phyloP scores from a whole-genome alignment of 2,888 invertebrate genomes.

The Invenusta paracnida region DNA sequence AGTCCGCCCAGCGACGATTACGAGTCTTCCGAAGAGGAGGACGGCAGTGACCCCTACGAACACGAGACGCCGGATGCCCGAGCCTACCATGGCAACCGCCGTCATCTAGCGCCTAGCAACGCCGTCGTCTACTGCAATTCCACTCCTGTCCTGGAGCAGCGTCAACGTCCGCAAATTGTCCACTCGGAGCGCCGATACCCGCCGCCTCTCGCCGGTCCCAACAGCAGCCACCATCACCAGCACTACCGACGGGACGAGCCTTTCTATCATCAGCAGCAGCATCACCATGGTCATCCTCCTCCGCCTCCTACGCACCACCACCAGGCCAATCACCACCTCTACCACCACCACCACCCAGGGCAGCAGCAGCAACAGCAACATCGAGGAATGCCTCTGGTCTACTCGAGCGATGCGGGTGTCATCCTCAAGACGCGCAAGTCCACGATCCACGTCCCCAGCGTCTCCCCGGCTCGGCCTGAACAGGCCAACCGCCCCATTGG shows the following conservation, averaged over 20 bases:
- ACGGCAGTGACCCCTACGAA: background rate
- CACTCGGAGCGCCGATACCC: background rate
- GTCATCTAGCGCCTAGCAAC: background rate
- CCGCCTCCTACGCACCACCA: background rate
- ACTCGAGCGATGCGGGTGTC: background rate
- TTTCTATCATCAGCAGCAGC: too few relatives aligned
- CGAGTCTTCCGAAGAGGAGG: background rate
- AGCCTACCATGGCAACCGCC: too few relatives aligned
- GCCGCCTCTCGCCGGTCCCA: background rate
- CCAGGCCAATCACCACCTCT: background rate
- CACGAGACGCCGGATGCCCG: too few relatives aligned
- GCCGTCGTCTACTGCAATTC: background rate
- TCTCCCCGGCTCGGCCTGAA: too few relatives aligned
- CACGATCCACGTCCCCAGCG: background rate
- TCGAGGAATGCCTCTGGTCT: background rate
- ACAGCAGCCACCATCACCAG: background rate
- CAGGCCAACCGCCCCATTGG: too few relatives aligned
- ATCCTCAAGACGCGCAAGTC: background rate
- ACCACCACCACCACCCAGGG: background rate
- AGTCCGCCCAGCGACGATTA: too few relatives aligned
- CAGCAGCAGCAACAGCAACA: background rate
- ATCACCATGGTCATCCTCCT: too few relatives aligned
- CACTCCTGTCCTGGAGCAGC: too few relatives aligned
- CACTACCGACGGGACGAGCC: too few relatives aligned
- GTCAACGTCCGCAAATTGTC: too few relatives aligned